These are phyloP conservation scores for Neostethus bicornis DNA, from an alignment of 2,797 vertebrate species.

Conservation along the genomic window DNA sequence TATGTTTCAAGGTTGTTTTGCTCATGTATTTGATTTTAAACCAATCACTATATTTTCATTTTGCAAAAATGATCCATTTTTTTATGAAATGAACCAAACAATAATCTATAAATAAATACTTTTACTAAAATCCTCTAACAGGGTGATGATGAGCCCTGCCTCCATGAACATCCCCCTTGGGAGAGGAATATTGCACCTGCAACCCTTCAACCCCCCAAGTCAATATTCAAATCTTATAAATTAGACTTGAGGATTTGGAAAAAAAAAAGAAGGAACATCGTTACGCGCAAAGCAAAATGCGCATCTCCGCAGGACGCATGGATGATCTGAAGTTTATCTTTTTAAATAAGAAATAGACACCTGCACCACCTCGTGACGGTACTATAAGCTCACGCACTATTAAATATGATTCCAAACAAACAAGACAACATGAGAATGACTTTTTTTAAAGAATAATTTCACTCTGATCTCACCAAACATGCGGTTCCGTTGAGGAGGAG, in stretches of 20 bases:
- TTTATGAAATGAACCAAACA: too few species aligned
- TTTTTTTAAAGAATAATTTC: conserved; percentile 30
- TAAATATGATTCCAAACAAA: conserved; percentile 1
- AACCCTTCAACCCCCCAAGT: conserved; percentile 16
- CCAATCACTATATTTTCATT: too few species aligned
- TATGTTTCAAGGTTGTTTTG: too few species aligned
- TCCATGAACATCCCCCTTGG: conserved; percentile 23
- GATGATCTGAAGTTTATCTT: conserved; percentile 39
- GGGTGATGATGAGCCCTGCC: conserved; percentile 16
- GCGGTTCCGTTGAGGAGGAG: conserved; percentile 85
- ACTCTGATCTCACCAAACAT: conserved; percentile 80
- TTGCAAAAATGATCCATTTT: too few species aligned
- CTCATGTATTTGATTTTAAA: too few species aligned
- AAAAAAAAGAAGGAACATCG: neutral
- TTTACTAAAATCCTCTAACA: neutral
- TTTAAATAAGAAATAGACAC: neutral
- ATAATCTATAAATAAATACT: too few species aligned
- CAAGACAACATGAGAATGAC: conserved; percentile 26
- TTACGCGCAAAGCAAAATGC: neutral
- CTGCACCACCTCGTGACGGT: neutral
- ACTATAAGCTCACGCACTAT: neutral
- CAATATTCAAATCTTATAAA: neutral
- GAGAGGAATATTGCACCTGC: conserved; percentile 22
- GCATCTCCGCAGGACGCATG: conserved; percentile 11
- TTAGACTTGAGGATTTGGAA: neutral